Conservation (phyloP, 30 jellyfish, hydroid and myxozoan genomes). For the Nemopilema nomurai region DNA sequence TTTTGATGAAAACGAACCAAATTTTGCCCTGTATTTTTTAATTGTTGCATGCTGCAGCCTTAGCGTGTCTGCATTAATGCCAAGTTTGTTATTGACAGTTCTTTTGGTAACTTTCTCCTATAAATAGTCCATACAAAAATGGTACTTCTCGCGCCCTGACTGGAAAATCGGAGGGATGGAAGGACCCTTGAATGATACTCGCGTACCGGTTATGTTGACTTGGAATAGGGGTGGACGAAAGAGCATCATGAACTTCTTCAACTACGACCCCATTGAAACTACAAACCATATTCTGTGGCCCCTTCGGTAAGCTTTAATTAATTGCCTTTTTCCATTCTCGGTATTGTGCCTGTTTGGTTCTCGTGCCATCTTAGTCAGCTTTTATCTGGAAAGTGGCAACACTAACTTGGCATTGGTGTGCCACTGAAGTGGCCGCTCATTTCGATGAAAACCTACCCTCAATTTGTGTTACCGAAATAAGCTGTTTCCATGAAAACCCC, state of each 20-base stretch:
- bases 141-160: constrained; percentile 63
- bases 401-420: too few species aligned
- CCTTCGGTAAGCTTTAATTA: constrained; percentile 54
- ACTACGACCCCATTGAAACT: constrained; percentile 60
- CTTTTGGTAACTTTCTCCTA: not conserved
- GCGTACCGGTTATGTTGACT: constrained; percentile 29
- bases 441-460: too few species aligned
- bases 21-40: too few species aligned
- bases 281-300: constrained; percentile 69
- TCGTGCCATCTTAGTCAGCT: too few species aligned
- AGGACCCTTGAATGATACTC: constrained; percentile 37
- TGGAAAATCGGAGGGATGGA: constrained; percentile 57
- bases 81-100: not conserved
- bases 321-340: too few species aligned
- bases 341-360: too few species aligned
- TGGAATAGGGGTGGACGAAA: constrained; percentile 4
- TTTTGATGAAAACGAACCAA: too few species aligned
- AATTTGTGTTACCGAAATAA: too few species aligned
- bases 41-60: too few species aligned
- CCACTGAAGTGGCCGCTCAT: too few species aligned
- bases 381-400: too few species aligned
- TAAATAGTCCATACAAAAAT: constrained; percentile 30
- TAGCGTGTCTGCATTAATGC: not conserved
- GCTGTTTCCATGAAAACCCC: too few species aligned
- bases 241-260: constrained; percentile 24